Conservation (phyloP, 1,140 invertebrate genomes). For the Drosophila chauvacae region DNA sequence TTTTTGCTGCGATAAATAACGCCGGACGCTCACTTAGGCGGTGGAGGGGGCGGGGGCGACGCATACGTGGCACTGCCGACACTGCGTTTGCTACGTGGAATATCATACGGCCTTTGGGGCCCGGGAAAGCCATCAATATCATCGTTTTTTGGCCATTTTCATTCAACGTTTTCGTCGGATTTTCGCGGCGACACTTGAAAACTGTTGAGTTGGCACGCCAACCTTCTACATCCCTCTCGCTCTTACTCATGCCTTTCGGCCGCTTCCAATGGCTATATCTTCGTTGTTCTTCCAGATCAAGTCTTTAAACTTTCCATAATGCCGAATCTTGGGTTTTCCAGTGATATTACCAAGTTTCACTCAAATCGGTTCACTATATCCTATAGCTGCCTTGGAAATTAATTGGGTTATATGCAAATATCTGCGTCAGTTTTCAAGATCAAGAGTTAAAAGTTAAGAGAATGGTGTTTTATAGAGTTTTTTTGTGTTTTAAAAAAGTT, state of each 20-base stretch:
- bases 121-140: background rate
- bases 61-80: constrained; percentile 39
- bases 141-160: constrained; percentile 14
- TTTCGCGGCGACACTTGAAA: constrained; percentile 30
- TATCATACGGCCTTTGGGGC: background rate
- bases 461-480: no score
- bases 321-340: background rate
- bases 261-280: background rate
- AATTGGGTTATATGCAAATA: background rate
- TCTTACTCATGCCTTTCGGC: constrained; percentile 31
- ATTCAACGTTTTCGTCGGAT: constrained; percentile 16
- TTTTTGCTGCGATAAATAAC: constrained; percentile 6
- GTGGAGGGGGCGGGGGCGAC: constrained; percentile 13
- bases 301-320: background rate
- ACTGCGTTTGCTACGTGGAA: constrained; percentile 26
- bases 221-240: constrained; percentile 24
- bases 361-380: background rate
- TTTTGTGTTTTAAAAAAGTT: background rate
- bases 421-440: background rate
- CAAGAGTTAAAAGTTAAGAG: no score
- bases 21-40: constrained; percentile 4
- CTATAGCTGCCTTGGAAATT: background rate
- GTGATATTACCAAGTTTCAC: background rate
- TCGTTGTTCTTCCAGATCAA: background rate
- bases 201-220: constrained; percentile 71